phyloP scores from a whole-genome alignment of 2,888 invertebrate species.

The Hedya salicella region DNA sequence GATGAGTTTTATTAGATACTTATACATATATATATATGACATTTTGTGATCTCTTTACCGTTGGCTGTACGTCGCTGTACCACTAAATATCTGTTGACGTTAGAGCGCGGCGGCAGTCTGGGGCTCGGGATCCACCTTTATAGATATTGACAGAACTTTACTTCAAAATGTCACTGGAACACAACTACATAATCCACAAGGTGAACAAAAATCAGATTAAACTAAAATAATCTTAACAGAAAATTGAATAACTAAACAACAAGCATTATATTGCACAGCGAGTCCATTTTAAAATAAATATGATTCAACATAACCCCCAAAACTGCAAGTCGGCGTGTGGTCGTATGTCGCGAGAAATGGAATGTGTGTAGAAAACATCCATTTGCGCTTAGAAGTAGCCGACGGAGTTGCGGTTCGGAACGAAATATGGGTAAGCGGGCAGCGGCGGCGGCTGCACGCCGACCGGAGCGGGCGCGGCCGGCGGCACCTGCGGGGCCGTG shows the following conservation, averaged over 20 bases:
- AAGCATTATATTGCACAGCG: slow-evolving; percentile 83
- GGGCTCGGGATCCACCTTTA: slow-evolving; percentile 39
- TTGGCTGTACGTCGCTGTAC: neutral
- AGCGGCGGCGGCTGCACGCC: slow-evolving; percentile 65
- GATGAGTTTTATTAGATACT: no score
- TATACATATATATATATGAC: no score
- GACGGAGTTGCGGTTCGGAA: slow-evolving; percentile 76
- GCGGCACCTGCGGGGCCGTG: slow-evolving; percentile 58
- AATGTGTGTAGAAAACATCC: slow-evolving; percentile 28
- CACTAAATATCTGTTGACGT: neutral
- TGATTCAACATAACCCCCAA: slow-evolving; percentile 71
- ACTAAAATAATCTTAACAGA: slow-evolving; percentile 67
- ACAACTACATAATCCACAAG: slow-evolving; percentile 58
- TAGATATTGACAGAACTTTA: slow-evolving; percentile 53
- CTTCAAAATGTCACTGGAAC: slow-evolving; percentile 59
- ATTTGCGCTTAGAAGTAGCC: slow-evolving; percentile 71
- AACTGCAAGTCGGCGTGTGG: slow-evolving; percentile 12
- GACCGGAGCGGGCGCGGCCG: slow-evolving; percentile 50
- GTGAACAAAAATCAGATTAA: slow-evolving; percentile 60
- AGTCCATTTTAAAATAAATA: slow-evolving; percentile 75
- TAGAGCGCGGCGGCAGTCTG: slow-evolving; percentile 14
- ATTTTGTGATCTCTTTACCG: no score
- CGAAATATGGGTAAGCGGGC: slow-evolving; percentile 78
- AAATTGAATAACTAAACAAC: slow-evolving; percentile 79
- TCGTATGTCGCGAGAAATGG: slow-evolving; percentile 9